Evolutionary conservation across 2,797 vertebrate genomes (phyloP).

Genomic region (Gallirallus australis): DNA sequence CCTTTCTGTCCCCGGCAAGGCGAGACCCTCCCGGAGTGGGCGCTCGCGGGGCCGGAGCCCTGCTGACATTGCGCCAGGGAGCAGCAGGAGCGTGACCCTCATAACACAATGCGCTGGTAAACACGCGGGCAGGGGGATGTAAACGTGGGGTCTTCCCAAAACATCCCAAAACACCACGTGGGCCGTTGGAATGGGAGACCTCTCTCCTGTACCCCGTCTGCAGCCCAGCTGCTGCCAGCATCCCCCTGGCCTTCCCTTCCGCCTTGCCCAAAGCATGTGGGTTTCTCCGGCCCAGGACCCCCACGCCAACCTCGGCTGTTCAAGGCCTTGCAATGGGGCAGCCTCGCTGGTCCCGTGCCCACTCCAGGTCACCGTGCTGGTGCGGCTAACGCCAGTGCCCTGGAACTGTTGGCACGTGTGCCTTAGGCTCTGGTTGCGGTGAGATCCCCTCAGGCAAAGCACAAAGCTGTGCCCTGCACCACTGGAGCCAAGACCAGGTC

Average conservation of each 20-base stretch:
- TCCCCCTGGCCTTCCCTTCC: not conserved
- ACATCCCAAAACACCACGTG: fast-evolving
- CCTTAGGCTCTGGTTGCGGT: fast-evolving
- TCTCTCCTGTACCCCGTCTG: not conserved
- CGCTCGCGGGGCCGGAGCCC: too few relatives aligned
- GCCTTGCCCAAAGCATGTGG: not conserved
- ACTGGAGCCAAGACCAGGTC: not conserved
- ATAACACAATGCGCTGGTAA: too few relatives aligned
- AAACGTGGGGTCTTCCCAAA: not conserved
- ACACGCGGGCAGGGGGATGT: too few relatives aligned
- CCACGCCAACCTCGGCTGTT: not conserved
- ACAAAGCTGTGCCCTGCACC: fast-evolving
- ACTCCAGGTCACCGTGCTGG: fast-evolving
- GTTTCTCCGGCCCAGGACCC: fast-evolving
- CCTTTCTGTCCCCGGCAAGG: too few relatives aligned
- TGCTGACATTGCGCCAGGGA: too few relatives aligned
- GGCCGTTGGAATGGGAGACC: not conserved
- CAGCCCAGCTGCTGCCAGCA: not conserved
- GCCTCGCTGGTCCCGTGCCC: fast-evolving
- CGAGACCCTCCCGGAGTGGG: too few relatives aligned
- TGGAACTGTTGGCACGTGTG: fast-evolving
- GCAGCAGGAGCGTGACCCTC: too few relatives aligned
- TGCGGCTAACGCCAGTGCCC: fast-evolving
- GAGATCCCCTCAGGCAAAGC: not conserved
- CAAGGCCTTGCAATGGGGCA: fast-evolving